These are phyloP conservation scores for Zaprionus inermis DNA, from an alignment of 1,140 invertebrate genomes.

Conservation along the genomic window DNA sequence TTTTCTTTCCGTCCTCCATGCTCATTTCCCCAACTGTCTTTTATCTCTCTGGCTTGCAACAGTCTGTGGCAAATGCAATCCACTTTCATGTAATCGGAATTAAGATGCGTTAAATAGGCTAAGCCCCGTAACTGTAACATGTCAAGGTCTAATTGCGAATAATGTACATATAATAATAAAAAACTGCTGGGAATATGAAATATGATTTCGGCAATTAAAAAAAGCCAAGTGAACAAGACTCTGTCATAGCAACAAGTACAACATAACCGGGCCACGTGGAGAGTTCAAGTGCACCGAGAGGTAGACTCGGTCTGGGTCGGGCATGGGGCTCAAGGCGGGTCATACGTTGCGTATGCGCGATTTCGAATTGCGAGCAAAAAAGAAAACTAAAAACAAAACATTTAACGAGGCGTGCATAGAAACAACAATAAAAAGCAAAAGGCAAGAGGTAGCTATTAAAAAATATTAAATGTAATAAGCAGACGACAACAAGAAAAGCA, in stretches of 20 bases:
- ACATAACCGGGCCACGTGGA: conserved; percentile 40
- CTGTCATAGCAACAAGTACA: conserved; percentile 36
- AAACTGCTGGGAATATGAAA: conserved; percentile 41
- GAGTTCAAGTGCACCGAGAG: conserved; percentile 65
- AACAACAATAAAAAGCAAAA: conserved; percentile 38
- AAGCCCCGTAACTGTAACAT: conserved; percentile 35
- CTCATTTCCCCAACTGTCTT: background rate
- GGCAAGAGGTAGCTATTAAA: conserved; percentile 59
- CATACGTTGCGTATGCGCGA: conserved; percentile 78
- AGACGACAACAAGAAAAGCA: conserved; percentile 26
- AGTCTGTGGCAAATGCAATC: conserved; percentile 4
- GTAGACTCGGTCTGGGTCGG: background rate
- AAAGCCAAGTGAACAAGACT: conserved; percentile 66
- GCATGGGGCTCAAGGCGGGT: conserved; percentile 42
- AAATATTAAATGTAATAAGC: conserved; percentile 78
- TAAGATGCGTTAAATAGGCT: conserved; percentile 1
- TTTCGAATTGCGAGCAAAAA: conserved; percentile 52
- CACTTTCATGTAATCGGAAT: conserved; percentile 15
- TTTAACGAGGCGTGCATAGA: conserved; percentile 81
- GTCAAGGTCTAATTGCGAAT: conserved; percentile 73
- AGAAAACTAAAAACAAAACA: conserved; percentile 55
- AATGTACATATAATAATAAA: too few relatives aligned
- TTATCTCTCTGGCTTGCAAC: background rate
- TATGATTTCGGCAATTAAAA: conserved; percentile 24
- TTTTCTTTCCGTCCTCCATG: background rate